Percentiles rank a stretch among this genome's conserved stretches.
phyloP scores from a whole-genome alignment of 2,113 vertebrate species.

The Trochalopteron elliotii region DNA sequence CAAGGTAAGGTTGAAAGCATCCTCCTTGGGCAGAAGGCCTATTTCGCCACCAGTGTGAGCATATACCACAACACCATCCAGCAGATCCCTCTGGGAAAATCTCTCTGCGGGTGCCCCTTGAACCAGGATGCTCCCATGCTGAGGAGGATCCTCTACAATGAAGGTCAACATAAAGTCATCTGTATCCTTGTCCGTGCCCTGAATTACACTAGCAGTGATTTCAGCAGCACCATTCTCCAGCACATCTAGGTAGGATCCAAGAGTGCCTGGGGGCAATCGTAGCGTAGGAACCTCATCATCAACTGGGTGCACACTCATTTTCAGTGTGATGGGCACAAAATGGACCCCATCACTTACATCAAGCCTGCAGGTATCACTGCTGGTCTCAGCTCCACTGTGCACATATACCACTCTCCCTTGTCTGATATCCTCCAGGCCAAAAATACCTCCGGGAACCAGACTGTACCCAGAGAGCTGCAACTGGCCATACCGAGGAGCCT shows the following conservation, averaged over 20 bases:
- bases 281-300: constrained; percentile 82
- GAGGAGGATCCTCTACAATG: constrained; percentile 85
- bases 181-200: constrained; percentile 81
- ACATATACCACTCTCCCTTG: constrained; percentile 82
- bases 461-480: constrained; percentile 76
- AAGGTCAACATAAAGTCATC: constrained; percentile 93
- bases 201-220: constrained; percentile 88
- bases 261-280: constrained; percentile 82
- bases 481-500: constrained; percentile 83
- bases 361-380: constrained; percentile 81
- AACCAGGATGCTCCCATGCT: constrained; percentile 85
- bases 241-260: constrained; percentile 89
- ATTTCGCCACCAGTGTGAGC: constrained; percentile 90
- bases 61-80: constrained; percentile 89
- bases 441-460: constrained; percentile 79
- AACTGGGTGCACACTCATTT: constrained; percentile 80
- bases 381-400: constrained; percentile 83
- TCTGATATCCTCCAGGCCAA: constrained; percentile 84
- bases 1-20: constrained; percentile 90
- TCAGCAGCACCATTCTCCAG: constrained; percentile 90
- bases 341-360: constrained; percentile 92
- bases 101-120: constrained; percentile 78
- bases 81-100: constrained; percentile 90
- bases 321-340: constrained; percentile 87
- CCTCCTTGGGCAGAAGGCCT: constrained; percentile 83